phyloP scores from a whole-genome alignment of 1,140 invertebrate genomes.

The Uloborus diversus region DNA sequence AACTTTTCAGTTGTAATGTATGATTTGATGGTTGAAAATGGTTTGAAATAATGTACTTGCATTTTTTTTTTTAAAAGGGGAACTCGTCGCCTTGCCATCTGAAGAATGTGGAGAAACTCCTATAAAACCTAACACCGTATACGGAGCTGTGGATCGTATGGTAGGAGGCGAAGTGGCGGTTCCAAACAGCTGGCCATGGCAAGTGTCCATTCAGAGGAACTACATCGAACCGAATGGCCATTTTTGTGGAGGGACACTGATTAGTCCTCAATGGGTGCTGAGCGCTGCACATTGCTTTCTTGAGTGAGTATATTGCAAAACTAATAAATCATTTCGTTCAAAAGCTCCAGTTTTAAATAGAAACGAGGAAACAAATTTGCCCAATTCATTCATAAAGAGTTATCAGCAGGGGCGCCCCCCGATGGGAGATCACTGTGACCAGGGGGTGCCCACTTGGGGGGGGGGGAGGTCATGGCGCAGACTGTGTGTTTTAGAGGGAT shows the following conservation, averaged over 20 bases:
- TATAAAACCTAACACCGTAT: not conserved
- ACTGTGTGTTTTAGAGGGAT: too few species aligned
- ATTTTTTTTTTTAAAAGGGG: not conserved
- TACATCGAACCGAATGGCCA: conserved; percentile 58
- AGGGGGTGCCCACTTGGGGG: too few species aligned
- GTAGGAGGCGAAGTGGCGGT: not conserved
- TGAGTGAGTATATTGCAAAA: not conserved
- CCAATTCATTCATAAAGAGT: too few species aligned
- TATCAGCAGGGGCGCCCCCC: too few species aligned
- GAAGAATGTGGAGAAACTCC: conserved; percentile 8
- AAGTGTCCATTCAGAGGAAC: not conserved
- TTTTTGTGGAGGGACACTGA: conserved; percentile 66
- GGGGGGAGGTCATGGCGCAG: too few species aligned
- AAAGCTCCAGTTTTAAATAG: too few species aligned
- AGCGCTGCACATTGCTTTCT: conserved; percentile 66
- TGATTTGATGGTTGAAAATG: too few species aligned
- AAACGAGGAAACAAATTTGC: too few species aligned
- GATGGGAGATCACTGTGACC: too few species aligned
- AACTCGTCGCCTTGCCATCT: not conserved
- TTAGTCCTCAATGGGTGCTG: conserved; percentile 65
- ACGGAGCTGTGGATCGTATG: not conserved
- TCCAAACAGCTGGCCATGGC: conserved; percentile 29
- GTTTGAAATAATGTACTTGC: not conserved
- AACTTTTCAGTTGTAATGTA: too few species aligned
- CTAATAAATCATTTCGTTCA: too few species aligned